Percentiles rank a stretch among this genome's conserved stretches.
phyloP scores from a whole-genome alignment of 1,140 invertebrate species.

The Proctacanthus coquilletti region DNA sequence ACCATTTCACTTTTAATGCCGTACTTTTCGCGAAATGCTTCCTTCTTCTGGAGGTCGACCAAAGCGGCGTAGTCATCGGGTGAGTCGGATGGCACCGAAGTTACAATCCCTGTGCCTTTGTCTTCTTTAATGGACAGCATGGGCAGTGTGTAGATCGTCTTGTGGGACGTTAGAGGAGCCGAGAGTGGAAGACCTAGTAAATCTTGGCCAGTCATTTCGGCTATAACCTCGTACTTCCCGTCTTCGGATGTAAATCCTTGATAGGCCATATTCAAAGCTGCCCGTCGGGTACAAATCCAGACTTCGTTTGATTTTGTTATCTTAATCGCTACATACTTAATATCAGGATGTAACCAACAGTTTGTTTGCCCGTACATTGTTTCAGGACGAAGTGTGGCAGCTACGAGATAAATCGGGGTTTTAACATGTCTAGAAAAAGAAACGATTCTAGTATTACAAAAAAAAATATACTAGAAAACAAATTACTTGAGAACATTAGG shows the following conservation, averaged over 20 bases:
- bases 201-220: constrained; percentile 57
- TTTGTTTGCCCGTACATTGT: constrained; percentile 99
- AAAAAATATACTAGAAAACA: not conserved
- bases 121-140: constrained; percentile 98
- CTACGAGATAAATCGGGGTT: constrained; percentile 61
- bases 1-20: constrained; percentile 85
- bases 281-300: constrained; percentile 72
- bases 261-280: constrained; percentile 91
- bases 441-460: constrained; percentile 12
- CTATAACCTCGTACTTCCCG: constrained; percentile 58
- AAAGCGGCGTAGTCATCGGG: constrained; percentile 97
- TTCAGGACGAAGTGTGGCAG: constrained; percentile 94
- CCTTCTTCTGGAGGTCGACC: constrained; percentile 90
- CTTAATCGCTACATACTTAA: constrained; percentile 78
- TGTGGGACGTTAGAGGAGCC: constrained; percentile 69
- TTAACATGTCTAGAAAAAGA: constrained; percentile 33
- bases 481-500: constrained; percentile 54
- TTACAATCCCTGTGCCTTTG: constrained; percentile 96
- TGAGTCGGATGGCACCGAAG: constrained; percentile 95
- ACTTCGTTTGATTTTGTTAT: constrained; percentile 53
- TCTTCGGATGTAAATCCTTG: constrained; percentile 78
- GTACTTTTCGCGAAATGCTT: constrained; percentile 85
- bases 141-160: constrained; percentile 83
- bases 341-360: constrained; percentile 94
- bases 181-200: constrained; percentile 64